Percentiles rank a stretch among this genome's conserved stretches.
Conservation (phyloP, 2,888 invertebrate genomes). For the Hyppa rectilinea region DNA sequence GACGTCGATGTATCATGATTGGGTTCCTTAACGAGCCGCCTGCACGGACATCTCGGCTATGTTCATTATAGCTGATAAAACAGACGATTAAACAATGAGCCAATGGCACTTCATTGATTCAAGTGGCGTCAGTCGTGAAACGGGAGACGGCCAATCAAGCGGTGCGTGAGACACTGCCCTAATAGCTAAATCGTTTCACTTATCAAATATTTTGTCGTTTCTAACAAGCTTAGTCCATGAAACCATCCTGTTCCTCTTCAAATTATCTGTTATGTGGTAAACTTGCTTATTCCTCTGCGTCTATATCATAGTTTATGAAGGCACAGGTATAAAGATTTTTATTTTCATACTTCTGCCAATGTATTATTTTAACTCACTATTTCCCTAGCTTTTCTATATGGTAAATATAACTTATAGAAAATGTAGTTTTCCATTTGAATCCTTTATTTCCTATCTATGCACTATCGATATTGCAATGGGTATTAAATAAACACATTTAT, state of each 20-base stretch:
- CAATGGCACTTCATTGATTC: slow-evolving; percentile 88
- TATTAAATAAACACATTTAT: slow-evolving; percentile 12
- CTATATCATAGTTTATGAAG: slow-evolving; percentile 16
- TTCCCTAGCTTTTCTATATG: slow-evolving; percentile 14
- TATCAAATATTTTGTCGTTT: slow-evolving; percentile 56
- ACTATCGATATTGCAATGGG: slow-evolving; percentile 16
- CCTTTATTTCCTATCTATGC: slow-evolving; percentile 17
- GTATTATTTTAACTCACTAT: slow-evolving; percentile 1
- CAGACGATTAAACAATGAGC: slow-evolving; percentile 88
- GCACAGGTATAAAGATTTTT: slow-evolving; percentile 12
- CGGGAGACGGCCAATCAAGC: slow-evolving; percentile 84
- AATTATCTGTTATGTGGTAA: slow-evolving; percentile 48
- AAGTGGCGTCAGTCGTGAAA: slow-evolving; percentile 85
- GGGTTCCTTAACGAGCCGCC: slow-evolving; percentile 68
- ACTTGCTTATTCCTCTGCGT: slow-evolving; percentile 32
- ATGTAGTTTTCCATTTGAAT: slow-evolving; percentile 16
- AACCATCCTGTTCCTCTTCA: slow-evolving; percentile 53
- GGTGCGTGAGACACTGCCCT: slow-evolving; percentile 57
- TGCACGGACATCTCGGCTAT: slow-evolving; percentile 64
- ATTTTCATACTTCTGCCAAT: slow-evolving; percentile 8
- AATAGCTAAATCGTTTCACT: slow-evolving; percentile 65
- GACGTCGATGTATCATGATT: slow-evolving; percentile 63
- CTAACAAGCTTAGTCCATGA: slow-evolving; percentile 51
- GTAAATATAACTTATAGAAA: slow-evolving; percentile 17
- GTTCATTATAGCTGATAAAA: slow-evolving; percentile 87